Conservation (phyloP, 2,888 invertebrate species). For the Tetramorium bicarinatum region DNA sequence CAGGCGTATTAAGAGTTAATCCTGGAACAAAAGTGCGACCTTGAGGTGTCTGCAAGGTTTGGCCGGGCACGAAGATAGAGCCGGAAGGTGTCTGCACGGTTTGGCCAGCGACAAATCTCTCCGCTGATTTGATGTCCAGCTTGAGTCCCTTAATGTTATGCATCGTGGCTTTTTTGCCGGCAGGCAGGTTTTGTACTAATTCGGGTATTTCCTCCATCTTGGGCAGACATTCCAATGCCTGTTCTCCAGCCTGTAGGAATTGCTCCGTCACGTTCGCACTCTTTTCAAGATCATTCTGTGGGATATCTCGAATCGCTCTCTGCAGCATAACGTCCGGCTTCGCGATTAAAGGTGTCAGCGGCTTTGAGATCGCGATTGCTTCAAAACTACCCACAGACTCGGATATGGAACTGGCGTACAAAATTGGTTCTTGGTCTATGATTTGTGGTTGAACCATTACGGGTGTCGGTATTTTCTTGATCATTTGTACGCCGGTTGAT, state of each 20-base stretch:
- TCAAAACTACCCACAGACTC: constrained; percentile 88
- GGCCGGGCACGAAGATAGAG: constrained; percentile 92
- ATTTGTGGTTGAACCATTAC: constrained; percentile 87
- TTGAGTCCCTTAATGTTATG: constrained; percentile 90
- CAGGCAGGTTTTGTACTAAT: constrained; percentile 87
- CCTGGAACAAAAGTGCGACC: constrained; percentile 92
- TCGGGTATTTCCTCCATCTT: constrained; percentile 89
- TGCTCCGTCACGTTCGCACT: constrained; percentile 89
- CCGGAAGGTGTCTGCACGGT: constrained; percentile 91
- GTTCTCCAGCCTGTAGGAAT: constrained; percentile 87
- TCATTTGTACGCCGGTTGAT: constrained; percentile 79
- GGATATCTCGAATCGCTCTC: constrained; percentile 87
- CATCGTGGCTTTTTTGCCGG: constrained; percentile 87
- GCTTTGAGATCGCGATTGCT: constrained; percentile 89
- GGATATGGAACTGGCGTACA: constrained; percentile 86
- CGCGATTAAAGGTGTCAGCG: constrained; percentile 88
- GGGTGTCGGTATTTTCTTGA: constrained; percentile 86
- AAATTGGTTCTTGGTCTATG: constrained; percentile 86
- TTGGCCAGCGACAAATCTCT: constrained; percentile 91
- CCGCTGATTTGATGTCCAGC: constrained; percentile 90
- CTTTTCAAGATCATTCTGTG: constrained; percentile 88
- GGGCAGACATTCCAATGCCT: constrained; percentile 89
- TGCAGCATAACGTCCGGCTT: constrained; percentile 87
- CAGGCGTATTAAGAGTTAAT: constrained; percentile 90
- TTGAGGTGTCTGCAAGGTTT: constrained; percentile 90